phyloP scores from a whole-genome alignment of 2,888 invertebrate genomes.

The Hedya salicella region DNA sequence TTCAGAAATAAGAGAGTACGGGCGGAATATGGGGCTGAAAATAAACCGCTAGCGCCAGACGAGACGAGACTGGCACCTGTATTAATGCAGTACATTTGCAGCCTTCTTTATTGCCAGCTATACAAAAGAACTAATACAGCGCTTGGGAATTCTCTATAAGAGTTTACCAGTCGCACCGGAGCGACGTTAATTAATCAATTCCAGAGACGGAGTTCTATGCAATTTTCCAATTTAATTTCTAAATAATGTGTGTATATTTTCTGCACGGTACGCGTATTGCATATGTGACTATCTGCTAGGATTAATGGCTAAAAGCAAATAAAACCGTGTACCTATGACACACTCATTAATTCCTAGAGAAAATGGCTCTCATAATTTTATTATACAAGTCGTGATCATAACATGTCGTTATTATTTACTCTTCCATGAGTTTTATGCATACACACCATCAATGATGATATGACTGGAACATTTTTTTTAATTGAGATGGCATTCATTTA shows the following conservation, averaged over 20 bases:
- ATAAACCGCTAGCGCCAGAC: conserved; percentile 67
- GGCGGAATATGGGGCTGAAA: conserved; percentile 59
- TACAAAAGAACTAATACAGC: conserved; percentile 77
- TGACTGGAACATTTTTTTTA: too few species aligned
- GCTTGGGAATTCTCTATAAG: conserved; percentile 75
- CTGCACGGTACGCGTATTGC: background rate
- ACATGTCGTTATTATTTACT: too few species aligned
- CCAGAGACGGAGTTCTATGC: conserved; percentile 3
- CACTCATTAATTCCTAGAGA: too few species aligned
- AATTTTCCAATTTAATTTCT: conserved; percentile 22
- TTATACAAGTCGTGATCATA: too few species aligned
- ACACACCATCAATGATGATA: too few species aligned
- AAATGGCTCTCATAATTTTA: too few species aligned
- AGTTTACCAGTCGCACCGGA: conserved; percentile 52
- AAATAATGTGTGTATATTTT: background rate
- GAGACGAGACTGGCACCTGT: conserved; percentile 65
- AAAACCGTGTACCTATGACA: background rate
- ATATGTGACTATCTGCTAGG: conserved; percentile 1
- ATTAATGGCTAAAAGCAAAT: background rate
- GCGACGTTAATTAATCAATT: conserved; percentile 49
- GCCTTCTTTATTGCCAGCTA: conserved; percentile 77
- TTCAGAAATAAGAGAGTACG: conserved; percentile 72
- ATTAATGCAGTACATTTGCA: conserved; percentile 80
- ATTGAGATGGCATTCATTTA: too few species aligned
- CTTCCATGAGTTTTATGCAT: too few species aligned